Base-by-base conservation (phyloP, 2,888 invertebrate species). In the Polydrusus cervinus region DNA sequence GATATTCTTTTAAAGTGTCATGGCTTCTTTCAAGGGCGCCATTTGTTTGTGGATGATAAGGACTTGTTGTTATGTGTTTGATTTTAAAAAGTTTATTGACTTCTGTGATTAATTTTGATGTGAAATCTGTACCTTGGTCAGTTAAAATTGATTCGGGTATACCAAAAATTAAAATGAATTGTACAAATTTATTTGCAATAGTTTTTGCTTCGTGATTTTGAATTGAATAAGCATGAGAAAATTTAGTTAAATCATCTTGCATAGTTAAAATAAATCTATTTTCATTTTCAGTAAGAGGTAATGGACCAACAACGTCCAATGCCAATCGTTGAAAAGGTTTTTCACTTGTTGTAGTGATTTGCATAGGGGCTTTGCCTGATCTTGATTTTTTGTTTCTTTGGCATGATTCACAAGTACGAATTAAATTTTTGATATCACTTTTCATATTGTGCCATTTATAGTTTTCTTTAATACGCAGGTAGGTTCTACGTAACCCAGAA, bases 191-290 rank as follows among this genome's bases (percentile, higher is more conserved):
- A 64, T 83, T 49, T 9, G 76, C 78, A 10, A 82, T 78, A 0
- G 84, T 85, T 47, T 43, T 25, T 0, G 86, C 81, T 79, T 84
- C 83, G 18, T 82, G 80, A 79, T 85, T 83, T 6, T 79, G 80
- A 10, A 86, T 76, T 0, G 84, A 76, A 49, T 76, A 78, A 7
- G 84, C 84, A 73, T 80, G 78, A 11, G 82, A 81, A 75, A 79
- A 86, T 81, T 86, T 85, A 0, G 84, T 83, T 1, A 75, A 70
- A 73, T 85, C 83, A 64, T 85, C 84, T 79, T 84, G 83, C 7
- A 84, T 25, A 0, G 85, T 71, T 11, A 64, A 14, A n/a, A 84
- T 67, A 45, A 55, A 55, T 45, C 47, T 64, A 57, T 77, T 68
- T 16, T 82, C 83, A 9, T 75, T 55, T 70, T 81, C 78, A 0